Conservation (phyloP, 2,888 invertebrate genomes). For the Euphydryas editha region DNA sequence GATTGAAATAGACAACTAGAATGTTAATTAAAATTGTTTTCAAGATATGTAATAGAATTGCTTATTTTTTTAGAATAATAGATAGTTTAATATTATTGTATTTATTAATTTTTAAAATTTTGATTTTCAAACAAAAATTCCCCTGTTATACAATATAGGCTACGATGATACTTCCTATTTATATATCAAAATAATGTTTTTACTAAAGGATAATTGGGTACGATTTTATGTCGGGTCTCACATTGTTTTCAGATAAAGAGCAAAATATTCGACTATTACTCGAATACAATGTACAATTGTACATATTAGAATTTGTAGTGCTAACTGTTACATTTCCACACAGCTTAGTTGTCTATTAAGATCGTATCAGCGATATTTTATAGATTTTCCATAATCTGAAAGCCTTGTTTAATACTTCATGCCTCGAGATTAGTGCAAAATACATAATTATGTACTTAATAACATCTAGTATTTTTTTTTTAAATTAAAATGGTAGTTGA, state of each 20-base stretch:
- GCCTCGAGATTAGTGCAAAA: no score
- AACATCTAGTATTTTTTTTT: no score
- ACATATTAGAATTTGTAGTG: conserved; percentile 28
- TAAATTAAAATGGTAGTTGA: no score
- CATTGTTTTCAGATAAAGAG: conserved; percentile 17
- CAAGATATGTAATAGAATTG: no score
- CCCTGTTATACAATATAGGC: background rate
- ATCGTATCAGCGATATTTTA: conserved; percentile 27
- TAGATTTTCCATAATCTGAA: conserved; percentile 12
- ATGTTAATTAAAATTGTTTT: no score
- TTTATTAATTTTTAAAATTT: background rate
- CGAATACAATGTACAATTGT: conserved; percentile 31
- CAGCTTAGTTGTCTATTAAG: conserved; percentile 24
- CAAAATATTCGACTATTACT: conserved; percentile 21
- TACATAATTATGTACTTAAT: no score
- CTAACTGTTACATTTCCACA: conserved; percentile 29
- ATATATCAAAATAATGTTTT: conserved; percentile 7
- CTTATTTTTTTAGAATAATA: no score
- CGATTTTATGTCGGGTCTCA: conserved; percentile 3
- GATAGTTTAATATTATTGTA: background rate
- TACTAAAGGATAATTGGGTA: conserved; percentile 11
- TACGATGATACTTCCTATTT: conserved; percentile 2
- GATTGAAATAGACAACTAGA: background rate
- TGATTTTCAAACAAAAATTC: background rate
- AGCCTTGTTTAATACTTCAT: conserved; percentile 2